Conservation (phyloP, 2,797 vertebrate genomes). For the Muraenolepis orangiensis region DNA sequence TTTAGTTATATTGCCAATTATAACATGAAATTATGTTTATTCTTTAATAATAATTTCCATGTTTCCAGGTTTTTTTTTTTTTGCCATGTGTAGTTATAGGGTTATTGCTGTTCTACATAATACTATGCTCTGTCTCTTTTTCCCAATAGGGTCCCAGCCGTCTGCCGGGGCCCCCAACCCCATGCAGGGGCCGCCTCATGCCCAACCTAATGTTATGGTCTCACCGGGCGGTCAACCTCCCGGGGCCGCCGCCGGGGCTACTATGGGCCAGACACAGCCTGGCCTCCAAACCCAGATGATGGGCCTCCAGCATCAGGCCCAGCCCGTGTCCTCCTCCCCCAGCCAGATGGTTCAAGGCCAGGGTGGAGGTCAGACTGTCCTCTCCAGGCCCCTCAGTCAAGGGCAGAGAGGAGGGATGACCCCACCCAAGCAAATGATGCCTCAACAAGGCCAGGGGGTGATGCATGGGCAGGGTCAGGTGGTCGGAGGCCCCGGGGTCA, state of each 20-base stretch:
- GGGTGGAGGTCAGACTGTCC: constrained; percentile 89
- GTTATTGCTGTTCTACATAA: not conserved
- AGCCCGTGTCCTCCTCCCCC: constrained; percentile 90
- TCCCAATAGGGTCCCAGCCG: constrained; percentile 80
- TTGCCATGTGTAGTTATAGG: not conserved
- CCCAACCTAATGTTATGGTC: constrained; percentile 87
- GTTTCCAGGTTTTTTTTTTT: not conserved
- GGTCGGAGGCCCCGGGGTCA: constrained; percentile 91
- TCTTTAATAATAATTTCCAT: no score
- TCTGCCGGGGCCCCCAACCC: constrained; percentile 84
- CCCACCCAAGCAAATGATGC: constrained; percentile 95
- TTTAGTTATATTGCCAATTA: not conserved
- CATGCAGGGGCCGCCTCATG: constrained; percentile 85
- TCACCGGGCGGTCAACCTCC: constrained; percentile 85
- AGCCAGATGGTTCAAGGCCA: constrained; percentile 94
- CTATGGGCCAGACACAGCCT: constrained; percentile 85
- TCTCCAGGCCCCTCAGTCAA: constrained; percentile 86
- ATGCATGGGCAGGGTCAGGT: constrained; percentile 94
- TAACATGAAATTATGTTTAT: not conserved
- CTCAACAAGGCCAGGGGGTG: constrained; percentile 92
- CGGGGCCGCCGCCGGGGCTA: constrained; percentile 78
- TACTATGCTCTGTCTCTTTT: constrained; percentile 8
- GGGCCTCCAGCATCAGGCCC: constrained; percentile 96
- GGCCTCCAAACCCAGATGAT: constrained; percentile 91
- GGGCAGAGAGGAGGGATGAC: constrained; percentile 94